Evolutionary conservation across 1,140 invertebrate species (phyloP).

Genomic region (Sipha flava): DNA sequence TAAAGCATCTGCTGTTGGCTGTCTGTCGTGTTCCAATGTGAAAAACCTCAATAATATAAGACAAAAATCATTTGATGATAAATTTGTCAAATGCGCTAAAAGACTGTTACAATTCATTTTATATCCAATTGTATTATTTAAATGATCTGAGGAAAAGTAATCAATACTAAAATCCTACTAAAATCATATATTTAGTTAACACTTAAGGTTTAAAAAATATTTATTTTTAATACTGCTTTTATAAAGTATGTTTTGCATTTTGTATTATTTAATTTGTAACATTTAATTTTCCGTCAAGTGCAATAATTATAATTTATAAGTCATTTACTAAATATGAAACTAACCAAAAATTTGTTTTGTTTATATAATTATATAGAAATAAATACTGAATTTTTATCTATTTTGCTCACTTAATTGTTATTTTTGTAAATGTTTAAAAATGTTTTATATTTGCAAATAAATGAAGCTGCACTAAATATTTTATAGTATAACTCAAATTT

Average conservation of each 20-base stretch:
- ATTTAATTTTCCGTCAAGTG: background rate
- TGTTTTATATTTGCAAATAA: background rate
- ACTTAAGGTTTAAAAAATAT: background rate
- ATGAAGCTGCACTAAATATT: no score
- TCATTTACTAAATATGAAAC: background rate
- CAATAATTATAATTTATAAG: constrained; percentile 3
- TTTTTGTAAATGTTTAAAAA: no score
- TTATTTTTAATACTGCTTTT: constrained; percentile 1
- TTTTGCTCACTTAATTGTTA: background rate
- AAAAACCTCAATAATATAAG: background rate
- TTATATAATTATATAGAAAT: background rate
- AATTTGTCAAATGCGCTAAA: constrained; percentile 20
- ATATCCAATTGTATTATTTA: constrained; percentile 26
- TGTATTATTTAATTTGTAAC: background rate
- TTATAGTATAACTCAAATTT: constrained; percentile 32
- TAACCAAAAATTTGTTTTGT: constrained; percentile 3
- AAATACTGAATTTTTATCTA: background rate
- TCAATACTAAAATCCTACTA: background rate
- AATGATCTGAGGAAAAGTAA: background rate
- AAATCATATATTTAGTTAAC: background rate
- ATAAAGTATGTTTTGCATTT: background rate
- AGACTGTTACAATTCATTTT: constrained; percentile 29
- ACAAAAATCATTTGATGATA: constrained; percentile 22
- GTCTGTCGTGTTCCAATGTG: background rate
- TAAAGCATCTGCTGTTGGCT: background rate